Percentiles rank a stretch among this genome's conserved stretches.
Evolutionary conservation across 2,888 invertebrate genomes (phyloP).

Genomic region (Aspidapion aeneum): DNA sequence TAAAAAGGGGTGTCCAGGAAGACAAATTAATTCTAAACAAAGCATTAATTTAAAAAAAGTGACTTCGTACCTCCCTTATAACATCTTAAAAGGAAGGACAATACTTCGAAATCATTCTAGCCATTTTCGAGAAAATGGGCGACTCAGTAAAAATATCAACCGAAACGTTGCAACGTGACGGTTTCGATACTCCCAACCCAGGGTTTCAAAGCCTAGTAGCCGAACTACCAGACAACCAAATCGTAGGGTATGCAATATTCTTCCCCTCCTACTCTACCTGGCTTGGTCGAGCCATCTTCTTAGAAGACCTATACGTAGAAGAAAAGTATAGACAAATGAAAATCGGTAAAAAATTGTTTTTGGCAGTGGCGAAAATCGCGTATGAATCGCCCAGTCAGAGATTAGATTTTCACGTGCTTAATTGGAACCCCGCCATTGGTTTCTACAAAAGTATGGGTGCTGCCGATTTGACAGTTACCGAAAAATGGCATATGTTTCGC

Average conservation of each 20-base stretch:
- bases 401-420: constrained; percentile 75
- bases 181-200: constrained; percentile 59
- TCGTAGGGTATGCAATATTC: constrained; percentile 77
- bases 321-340: constrained; percentile 59
- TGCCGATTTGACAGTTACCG: constrained; percentile 58
- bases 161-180: background rate
- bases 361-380: constrained; percentile 64
- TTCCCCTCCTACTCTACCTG: constrained; percentile 84
- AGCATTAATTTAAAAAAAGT: no score
- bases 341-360: constrained; percentile 63
- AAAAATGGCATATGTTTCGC: constrained; percentile 69
- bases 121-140: background rate
- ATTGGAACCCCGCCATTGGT: constrained; percentile 77
- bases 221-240: constrained; percentile 46
- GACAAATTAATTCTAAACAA: no score
- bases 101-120: no score
- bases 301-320: constrained; percentile 87
- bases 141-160: background rate
- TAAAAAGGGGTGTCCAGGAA: no score
- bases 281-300: constrained; percentile 72
- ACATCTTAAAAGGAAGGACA: no score
- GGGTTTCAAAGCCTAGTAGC: constrained; percentile 72
- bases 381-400: constrained; percentile 49
- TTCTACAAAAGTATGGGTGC: constrained; percentile 74
- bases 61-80: no score